Conservation (phyloP, 2,113 vertebrate genomes). For the Furnarius figulus region DNA sequence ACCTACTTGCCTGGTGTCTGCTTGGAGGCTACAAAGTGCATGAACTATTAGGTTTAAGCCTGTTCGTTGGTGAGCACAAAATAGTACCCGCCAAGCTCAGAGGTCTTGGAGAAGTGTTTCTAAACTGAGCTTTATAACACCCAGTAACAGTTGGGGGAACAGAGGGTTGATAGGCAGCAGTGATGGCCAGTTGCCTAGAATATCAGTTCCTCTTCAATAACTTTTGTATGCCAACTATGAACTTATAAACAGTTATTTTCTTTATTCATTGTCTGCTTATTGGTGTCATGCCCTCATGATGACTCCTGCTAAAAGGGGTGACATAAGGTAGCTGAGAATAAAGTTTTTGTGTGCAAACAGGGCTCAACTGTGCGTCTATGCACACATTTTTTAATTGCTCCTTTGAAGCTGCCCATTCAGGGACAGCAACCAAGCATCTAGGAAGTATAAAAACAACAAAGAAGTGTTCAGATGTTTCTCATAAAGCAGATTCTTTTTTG, state of each 20-base stretch:
- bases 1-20: background rate
- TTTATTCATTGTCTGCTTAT: slow-evolving; percentile 74
- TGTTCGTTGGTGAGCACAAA: background rate
- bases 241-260: slow-evolving; percentile 71
- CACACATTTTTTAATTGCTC: slow-evolving; percentile 70
- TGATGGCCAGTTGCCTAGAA: slow-evolving; percentile 39
- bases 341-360: slow-evolving; percentile 72
- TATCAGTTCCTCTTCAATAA: slow-evolving; percentile 69
- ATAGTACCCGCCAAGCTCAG: background rate
- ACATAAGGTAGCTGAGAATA: slow-evolving; percentile 75
- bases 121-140: background rate
- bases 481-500: slow-evolving; percentile 34
- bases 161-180: slow-evolving; percentile 26
- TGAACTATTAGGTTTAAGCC: background rate
- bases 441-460: slow-evolving; percentile 66
- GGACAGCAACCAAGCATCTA: slow-evolving; percentile 55
- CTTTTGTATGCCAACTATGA: slow-evolving; percentile 65
- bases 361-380: slow-evolving; percentile 69
- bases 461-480: slow-evolving; percentile 59
- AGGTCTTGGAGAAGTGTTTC: background rate
- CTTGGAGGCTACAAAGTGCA: background rate
- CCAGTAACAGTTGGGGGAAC: background rate
- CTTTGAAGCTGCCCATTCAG: slow-evolving; percentile 64
- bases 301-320: slow-evolving; percentile 73
- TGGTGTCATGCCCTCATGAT: slow-evolving; percentile 67